These are phyloP conservation scores for Danio aesculapii DNA, from an alignment of 2,797 vertebrate genomes.

Conservation along the genomic window DNA sequence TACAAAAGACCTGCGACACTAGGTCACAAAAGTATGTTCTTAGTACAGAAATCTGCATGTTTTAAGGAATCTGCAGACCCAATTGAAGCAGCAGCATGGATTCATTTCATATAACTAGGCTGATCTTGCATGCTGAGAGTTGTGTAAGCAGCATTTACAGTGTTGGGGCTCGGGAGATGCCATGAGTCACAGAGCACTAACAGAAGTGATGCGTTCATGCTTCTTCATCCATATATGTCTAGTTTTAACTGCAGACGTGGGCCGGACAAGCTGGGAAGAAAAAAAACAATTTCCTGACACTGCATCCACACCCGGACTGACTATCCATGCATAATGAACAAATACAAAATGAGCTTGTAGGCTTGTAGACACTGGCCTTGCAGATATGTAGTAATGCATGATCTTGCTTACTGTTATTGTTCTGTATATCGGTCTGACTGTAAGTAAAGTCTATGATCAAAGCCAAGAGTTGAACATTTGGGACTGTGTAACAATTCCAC, in stretches of 20 bases:
- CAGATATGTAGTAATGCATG: background rate
- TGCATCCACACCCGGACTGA: background rate
- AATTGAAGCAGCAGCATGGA: background rate
- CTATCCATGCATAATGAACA: constrained; percentile 15
- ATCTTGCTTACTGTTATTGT: background rate
- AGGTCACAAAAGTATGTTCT: background rate
- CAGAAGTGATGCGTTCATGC: background rate
- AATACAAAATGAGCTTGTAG: background rate
- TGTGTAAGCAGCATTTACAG: constrained; percentile 25
- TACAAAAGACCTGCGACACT: background rate
- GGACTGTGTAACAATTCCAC: background rate
- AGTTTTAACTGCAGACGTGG: constrained; percentile 14
- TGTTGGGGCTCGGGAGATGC: constrained; percentile 25
- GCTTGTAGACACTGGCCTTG: background rate
- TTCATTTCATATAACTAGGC: background rate
- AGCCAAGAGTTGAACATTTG: background rate
- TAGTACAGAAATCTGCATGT: background rate
- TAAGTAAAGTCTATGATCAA: background rate
- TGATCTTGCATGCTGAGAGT: constrained; percentile 9
- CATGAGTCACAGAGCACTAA: constrained; percentile 26
- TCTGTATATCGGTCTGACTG: background rate
- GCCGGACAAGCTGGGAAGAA: background rate
- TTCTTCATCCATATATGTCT: constrained; percentile 29
- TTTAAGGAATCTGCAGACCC: background rate
- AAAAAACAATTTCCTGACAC: constrained; percentile 13